phyloP scores from a whole-genome alignment of 2,113 vertebrate species.

The Budorcas taxicolor region DNA sequence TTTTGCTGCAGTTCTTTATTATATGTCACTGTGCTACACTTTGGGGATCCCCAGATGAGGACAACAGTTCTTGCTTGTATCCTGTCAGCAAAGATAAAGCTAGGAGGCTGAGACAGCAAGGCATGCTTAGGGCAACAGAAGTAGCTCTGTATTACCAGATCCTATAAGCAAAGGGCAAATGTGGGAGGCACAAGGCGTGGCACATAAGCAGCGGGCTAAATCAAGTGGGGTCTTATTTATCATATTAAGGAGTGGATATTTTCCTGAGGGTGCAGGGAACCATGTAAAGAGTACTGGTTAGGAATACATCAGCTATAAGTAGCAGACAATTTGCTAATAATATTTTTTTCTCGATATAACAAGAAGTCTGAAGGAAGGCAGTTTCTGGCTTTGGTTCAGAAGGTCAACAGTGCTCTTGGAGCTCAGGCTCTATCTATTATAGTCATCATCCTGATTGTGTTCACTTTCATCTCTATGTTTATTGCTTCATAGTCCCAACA shows the following conservation, averaged over 20 bases:
- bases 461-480: background rate
- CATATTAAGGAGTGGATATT: background rate
- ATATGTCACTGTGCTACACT: background rate
- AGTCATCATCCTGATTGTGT: background rate
- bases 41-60: background rate
- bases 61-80: background rate
- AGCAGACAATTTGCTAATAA: background rate
- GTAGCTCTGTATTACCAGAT: background rate
- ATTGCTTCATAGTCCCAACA: background rate
- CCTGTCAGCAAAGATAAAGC: background rate
- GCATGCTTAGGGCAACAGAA: background rate
- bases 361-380: background rate
- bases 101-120: background rate
- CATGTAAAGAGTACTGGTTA: background rate
- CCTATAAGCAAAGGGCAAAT: background rate
- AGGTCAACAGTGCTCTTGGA: background rate
- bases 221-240: background rate
- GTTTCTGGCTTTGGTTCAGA: background rate
- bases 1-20: background rate
- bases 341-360: background rate
- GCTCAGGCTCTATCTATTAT: background rate
- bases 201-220: background rate
- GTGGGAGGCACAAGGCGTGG: background rate
- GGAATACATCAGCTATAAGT: background rate
- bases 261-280: background rate